Base-by-base conservation (phyloP, 1,140 invertebrate genomes). In the Drosophila elegans region DNA sequence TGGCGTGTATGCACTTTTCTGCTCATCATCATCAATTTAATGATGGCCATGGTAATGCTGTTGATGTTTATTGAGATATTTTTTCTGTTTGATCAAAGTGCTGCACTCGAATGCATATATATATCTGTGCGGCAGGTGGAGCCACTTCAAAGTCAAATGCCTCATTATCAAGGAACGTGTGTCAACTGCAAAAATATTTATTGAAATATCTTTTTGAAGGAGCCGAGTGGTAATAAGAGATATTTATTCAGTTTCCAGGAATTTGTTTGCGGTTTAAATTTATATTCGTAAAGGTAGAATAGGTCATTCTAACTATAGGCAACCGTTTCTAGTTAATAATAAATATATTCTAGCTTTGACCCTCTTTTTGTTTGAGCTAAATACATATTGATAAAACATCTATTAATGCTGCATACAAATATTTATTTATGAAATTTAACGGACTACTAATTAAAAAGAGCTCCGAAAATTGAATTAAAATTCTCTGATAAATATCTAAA, bases 1-100 rank as follows among this genome's bases (percentile, higher is more conserved):
- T 85, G 46, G 75, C 75, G 83, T 79, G 83, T 77, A 51, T 44
- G 73, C 73, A 73, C 36, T 73, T 60, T 52, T 51, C 34, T 68
- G 32, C 53, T n/a, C 45, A 48, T 63, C 27, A 55, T 46, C 38
- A 63, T 39, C 10, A 53, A 57, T 32, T 57, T 61, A 52, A 67
- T 57, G 56, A 61, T 64, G 42, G 36, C 34, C n/a, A 59, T 78
- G 27, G 52, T 41, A 44, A 74, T 78, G 32, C 55, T 74, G 41
- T 57, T 59, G 63, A 49, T 71, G 25, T 62, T 59, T 46, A 66
- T 61, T 46, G 36, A 67, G 54, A 55, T 53, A 49, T 72, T 55
- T 55, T 34, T 45, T 57, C 39, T 74, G 41, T 84, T 75, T 41
- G 53, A 49, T 21, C 56, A 39, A 38, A 57, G 61, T 52, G 49